A percentile compares a stretch with the other conserved stretches of the same genome.
phyloP scores from a whole-genome alignment of 2,888 invertebrate genomes.

The Amphipoea lucens region DNA sequence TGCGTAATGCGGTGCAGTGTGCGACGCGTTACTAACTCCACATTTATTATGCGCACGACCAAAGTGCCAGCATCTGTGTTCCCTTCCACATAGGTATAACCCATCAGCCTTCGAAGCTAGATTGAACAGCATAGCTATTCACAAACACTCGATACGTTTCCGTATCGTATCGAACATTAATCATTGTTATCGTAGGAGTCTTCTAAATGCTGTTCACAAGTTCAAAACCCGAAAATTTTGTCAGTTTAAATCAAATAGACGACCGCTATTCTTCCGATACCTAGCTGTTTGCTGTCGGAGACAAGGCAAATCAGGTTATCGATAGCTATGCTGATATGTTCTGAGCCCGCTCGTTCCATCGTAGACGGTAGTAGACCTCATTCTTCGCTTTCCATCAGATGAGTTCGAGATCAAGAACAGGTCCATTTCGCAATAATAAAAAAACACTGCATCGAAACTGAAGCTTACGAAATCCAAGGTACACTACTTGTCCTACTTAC shows the following conservation, averaged over 20 bases:
- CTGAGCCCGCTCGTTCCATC: neutral
- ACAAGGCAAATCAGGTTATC: too few species aligned
- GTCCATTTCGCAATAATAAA: neutral
- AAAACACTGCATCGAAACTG: neutral
- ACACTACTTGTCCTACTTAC: constrained; percentile 82
- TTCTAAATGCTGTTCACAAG: too few species aligned
- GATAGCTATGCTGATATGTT: neutral
- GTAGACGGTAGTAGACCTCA: neutral
- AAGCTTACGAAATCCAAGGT: neutral
- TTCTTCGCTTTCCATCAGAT: neutral
- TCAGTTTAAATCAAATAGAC: too few species aligned
- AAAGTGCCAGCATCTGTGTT: neutral
- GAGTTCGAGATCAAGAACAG: neutral
- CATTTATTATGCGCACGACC: neutral
- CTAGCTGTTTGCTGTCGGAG: too few species aligned
- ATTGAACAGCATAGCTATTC: neutral
- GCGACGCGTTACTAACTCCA: neutral
- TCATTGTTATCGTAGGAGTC: too few species aligned
- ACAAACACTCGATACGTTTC: too few species aligned
- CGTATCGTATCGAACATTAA: too few species aligned
- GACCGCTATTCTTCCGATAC: too few species aligned
- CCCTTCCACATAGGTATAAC: neutral
- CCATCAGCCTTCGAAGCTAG: neutral
- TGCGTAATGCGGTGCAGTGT: too few species aligned
- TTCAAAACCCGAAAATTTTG: too few species aligned